Evolutionary conservation across 2,888 invertebrate genomes (phyloP), one percentile per base, ranked within the genome.

Genomic region (Heteromurus nitidus): DNA sequence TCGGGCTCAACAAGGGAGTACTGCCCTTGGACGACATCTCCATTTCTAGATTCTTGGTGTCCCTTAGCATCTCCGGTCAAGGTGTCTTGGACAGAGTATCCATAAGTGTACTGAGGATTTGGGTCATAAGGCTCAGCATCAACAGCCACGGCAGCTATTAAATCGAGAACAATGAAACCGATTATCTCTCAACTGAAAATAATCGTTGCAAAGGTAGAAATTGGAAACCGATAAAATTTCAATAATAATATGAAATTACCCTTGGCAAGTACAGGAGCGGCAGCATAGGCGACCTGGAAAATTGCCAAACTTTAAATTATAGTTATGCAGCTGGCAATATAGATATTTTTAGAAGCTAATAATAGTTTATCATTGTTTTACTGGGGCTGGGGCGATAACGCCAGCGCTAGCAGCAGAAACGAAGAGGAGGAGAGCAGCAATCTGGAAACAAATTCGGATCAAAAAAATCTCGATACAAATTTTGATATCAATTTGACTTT

Each of bases 1-100:
- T 82, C 84, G 16, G 84, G 84, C 26, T 84, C 84, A 31, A 84
- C 84, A 26, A 84, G 68, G 55, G 80, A 80, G 75, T 84, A 84
- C 62, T 81, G 80, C 18, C 82, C 82, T 62, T 80, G 73, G 58
- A 82, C 82, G n/a, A 58, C 69, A 70, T 82, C 80, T 74, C 82
- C 82, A 53, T 75, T 65, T 31, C 82, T 74, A 69, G 74, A 18
- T 55, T 75, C 81, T 30, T 60, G 26, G 42, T 60, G 62, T 18
- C 55, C 55, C 76, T 76, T 76, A 53, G 82, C 62, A 58, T 75
- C 75, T 70, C 82, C 82, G 53, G 81, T 81, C 18, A 81, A 26
- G 13, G 44, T 64, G 26, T 77, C 81, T 20, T 47, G 20, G 16
- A 80, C 83, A 73, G 74, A 62, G 69, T 83, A 81, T 58, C 81